Percentiles rank a stretch among this genome's conserved stretches.
Conservation (phyloP, 2,113 vertebrate genomes). For the Phocoena phocoena region DNA sequence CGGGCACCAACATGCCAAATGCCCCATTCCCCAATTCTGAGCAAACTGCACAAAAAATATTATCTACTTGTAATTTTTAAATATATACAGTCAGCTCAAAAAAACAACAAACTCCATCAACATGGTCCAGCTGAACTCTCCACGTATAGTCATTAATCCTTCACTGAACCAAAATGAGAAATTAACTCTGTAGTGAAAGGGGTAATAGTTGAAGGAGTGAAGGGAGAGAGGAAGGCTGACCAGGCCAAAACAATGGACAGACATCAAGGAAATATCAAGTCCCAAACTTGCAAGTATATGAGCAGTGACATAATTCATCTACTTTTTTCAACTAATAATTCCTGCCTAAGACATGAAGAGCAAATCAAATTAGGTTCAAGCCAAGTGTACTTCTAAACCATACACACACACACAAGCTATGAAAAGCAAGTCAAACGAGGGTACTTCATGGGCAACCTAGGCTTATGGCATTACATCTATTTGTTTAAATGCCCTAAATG, state of each 20-base stretch:
- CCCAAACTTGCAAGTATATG: not conserved
- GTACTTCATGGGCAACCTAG: not conserved
- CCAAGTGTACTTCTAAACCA: not conserved
- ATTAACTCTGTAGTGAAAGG: not conserved
- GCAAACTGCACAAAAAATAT: slow-evolving; percentile 64
- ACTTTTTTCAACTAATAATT: slow-evolving; percentile 19
- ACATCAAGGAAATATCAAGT: not conserved
- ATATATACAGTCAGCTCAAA: slow-evolving; percentile 58
- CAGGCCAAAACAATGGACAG: not conserved
- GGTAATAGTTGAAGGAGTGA: not conserved
- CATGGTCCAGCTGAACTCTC: slow-evolving; percentile 14
- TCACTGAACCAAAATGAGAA: not conserved
- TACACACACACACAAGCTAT: not conserved
- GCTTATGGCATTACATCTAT: not conserved
- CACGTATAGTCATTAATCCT: not conserved
- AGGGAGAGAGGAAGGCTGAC: not conserved
- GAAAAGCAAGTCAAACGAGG: not conserved
- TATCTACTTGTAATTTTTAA: slow-evolving; percentile 54
- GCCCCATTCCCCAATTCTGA: not conserved
- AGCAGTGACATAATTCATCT: not conserved
- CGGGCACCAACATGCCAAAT: slow-evolving; percentile 23
- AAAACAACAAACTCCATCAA: not conserved
- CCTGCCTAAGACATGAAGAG: not conserved
- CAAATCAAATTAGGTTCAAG: slow-evolving; percentile 17
- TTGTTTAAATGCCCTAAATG: slow-evolving; percentile 7